Conservation (phyloP, 2,113 vertebrate genomes). For the Prolemur simus region DNA sequence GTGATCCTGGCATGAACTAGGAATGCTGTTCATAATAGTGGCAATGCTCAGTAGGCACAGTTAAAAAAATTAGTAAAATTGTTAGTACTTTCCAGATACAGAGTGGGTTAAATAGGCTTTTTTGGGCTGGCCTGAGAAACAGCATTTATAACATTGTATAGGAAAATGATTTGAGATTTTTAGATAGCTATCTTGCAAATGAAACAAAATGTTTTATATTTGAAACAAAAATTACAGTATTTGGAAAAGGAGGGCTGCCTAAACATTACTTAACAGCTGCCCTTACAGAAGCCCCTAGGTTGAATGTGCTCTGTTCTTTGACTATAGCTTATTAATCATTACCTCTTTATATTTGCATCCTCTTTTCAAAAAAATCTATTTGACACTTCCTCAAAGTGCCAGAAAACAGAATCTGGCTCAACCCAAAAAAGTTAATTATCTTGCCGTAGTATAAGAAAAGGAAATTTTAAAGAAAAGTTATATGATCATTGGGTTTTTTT, state of each 20-base stretch:
- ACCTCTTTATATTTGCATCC: slow-evolving; percentile 42
- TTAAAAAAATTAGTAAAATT: slow-evolving; percentile 43
- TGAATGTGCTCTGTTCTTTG: slow-evolving; percentile 51
- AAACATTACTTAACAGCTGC: slow-evolving; percentile 22
- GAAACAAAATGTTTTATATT: slow-evolving; percentile 37
- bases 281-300: slow-evolving; percentile 1
- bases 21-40: not conserved
- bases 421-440: slow-evolving; percentile 13
- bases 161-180: slow-evolving; percentile 50
- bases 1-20: not conserved
- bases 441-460: slow-evolving; percentile 47
- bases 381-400: not conserved
- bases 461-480: slow-evolving; percentile 45
- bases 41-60: not conserved
- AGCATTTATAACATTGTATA: slow-evolving; percentile 3
- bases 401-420: slow-evolving; percentile 49
- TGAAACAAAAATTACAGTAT: slow-evolving; percentile 35
- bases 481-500: not conserved
- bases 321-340: slow-evolving; percentile 40
- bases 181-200: slow-evolving; percentile 49
- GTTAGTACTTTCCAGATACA: not conserved
- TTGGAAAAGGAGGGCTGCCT: not conserved
- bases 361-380: slow-evolving; percentile 47
- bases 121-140: slow-evolving; percentile 31
- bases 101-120: slow-evolving; percentile 9